phyloP scores from a whole-genome alignment of 2,888 invertebrate genomes.

The Tiliacea aurago region DNA sequence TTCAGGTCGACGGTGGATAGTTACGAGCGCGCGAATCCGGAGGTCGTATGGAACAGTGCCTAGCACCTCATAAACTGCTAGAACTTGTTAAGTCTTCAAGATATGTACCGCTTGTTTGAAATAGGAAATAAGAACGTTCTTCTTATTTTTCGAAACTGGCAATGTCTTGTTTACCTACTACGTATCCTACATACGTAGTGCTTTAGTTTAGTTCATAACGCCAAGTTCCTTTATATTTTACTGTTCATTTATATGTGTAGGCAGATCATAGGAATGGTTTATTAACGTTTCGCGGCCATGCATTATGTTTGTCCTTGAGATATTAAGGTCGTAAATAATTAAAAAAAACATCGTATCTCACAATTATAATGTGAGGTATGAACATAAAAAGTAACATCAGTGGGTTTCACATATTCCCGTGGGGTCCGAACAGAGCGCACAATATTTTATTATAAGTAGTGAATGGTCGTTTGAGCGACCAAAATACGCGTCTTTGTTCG shows the following conservation, averaged over 20 bases:
- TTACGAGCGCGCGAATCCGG: slow-evolving; percentile 65
- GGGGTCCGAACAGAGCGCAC: slow-evolving; percentile 78
- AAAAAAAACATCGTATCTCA: slow-evolving; percentile 79
- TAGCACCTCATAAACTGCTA: slow-evolving; percentile 74
- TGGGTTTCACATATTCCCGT: slow-evolving; percentile 79
- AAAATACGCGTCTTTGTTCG: slow-evolving; percentile 85
- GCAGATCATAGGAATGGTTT: slow-evolving; percentile 43
- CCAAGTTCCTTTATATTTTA: slow-evolving; percentile 1
- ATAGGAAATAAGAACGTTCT: slow-evolving; percentile 24
- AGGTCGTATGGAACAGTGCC: slow-evolving; percentile 67
- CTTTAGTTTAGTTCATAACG: slow-evolving; percentile 1
- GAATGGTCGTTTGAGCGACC: slow-evolving; percentile 82
- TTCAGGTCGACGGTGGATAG: slow-evolving; percentile 67
- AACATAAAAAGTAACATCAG: slow-evolving; percentile 77
- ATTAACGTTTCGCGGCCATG: slow-evolving; percentile 49
- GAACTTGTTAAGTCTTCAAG: slow-evolving; percentile 67
- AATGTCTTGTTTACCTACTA: neutral
- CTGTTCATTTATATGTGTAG: slow-evolving; percentile 24
- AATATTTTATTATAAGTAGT: slow-evolving; percentile 86
- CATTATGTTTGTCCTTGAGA: slow-evolving; percentile 72
- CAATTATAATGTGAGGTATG: slow-evolving; percentile 80
- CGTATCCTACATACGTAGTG: neutral
- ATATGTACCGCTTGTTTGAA: slow-evolving; percentile 33
- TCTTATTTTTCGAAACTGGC: neutral
- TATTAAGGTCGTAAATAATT: slow-evolving; percentile 81